These are phyloP conservation scores for Heliconius eleuchia DNA, from an alignment of 1,140 invertebrate genomes.

Conservation along the genomic window DNA sequence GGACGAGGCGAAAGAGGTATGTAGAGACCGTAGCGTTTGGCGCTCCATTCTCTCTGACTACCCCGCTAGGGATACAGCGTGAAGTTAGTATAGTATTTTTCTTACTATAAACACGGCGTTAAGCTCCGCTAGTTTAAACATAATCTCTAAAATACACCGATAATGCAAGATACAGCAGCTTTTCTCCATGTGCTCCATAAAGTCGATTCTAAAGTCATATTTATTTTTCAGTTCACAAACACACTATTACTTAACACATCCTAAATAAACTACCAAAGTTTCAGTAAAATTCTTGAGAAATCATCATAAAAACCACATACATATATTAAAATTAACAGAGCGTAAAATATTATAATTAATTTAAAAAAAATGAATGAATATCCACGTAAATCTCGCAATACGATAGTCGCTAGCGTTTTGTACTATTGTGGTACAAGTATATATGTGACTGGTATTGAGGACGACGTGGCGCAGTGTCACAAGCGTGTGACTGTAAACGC, in stretches of 20 bases:
- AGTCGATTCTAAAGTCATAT: no score
- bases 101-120: background rate
- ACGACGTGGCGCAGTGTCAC: background rate
- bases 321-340: background rate
- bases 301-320: background rate
- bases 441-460: background rate
- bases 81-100: no score
- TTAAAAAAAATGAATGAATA: background rate
- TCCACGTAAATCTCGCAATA: background rate
- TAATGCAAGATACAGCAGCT: no score
- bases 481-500: background rate
- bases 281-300: background rate
- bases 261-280: background rate
- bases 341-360: background rate
- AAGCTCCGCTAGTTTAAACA: background rate
- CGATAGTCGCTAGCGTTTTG: background rate
- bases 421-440: slow-evolving; percentile 1
- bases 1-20: no score
- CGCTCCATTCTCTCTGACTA: no score
- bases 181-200: no score
- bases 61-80: no score
- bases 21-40: no score
- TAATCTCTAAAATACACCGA: background rate
- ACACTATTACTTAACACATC: background rate
- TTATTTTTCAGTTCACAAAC: no score